phyloP scores from a whole-genome alignment of 2,113 vertebrate genomes.

The Lynx canadensis region DNA sequence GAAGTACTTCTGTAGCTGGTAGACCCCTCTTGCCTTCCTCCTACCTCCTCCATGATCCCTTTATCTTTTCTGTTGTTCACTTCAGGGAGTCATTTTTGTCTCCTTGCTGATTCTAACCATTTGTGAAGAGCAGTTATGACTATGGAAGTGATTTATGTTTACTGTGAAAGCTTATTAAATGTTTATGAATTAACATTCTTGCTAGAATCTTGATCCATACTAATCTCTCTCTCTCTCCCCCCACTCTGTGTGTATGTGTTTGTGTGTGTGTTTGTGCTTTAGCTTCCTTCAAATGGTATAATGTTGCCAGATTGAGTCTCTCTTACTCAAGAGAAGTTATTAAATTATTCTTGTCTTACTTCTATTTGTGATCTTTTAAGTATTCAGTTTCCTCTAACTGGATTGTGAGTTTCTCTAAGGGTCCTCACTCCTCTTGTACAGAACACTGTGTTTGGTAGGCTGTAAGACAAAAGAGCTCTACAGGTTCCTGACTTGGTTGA shows the following conservation, averaged over 20 bases:
- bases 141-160: background rate
- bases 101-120: background rate
- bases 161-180: background rate
- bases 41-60: background rate
- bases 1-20: background rate
- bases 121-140: background rate
- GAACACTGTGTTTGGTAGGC: background rate
- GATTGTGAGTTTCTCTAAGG: background rate
- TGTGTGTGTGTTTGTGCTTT: background rate
- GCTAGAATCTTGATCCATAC: background rate
- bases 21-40: background rate
- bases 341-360: background rate
- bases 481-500: background rate
- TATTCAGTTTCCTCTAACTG: conserved; percentile 9
- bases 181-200: conserved; percentile 1
- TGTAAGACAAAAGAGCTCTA: background rate
- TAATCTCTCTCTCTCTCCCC: background rate
- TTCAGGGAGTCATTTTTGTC: background rate
- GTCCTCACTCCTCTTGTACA: background rate
- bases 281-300: background rate
- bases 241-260: too few relatives aligned
- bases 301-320: background rate
- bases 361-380: background rate
- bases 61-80: background rate
- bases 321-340: background rate